Conservation (phyloP, 2,113 vertebrate genomes). For the Oxygymnocypris stewartii region DNA sequence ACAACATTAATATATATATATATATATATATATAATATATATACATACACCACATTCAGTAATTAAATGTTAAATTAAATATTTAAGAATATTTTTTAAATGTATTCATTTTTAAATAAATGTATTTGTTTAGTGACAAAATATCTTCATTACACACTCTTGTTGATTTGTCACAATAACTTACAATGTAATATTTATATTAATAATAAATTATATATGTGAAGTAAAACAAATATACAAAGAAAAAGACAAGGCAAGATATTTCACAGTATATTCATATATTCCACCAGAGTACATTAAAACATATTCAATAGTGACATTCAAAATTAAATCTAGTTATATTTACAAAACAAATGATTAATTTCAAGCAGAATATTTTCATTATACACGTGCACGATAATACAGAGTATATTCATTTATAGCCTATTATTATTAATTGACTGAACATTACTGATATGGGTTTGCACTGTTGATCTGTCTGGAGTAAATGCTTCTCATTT, state of each 20-base stretch:
- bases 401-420: neutral
- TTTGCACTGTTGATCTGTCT: neutral
- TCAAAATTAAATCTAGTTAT: neutral
- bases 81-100: too few species aligned
- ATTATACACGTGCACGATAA: neutral
- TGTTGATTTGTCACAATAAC: neutral
- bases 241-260: neutral
- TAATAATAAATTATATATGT: neutral
- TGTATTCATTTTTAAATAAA: too few species aligned
- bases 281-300: neutral
- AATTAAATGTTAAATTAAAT: too few species aligned
- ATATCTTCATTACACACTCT: neutral
- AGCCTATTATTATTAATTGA: neutral
- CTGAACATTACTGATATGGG: neutral
- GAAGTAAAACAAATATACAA: neutral
- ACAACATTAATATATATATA: too few species aligned
- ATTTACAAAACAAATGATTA: constrained; percentile 11
- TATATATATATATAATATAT: too few species aligned
- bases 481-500: neutral
- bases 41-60: too few species aligned
- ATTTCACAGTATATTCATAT: neutral
- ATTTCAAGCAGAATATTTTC: neutral
- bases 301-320: neutral
- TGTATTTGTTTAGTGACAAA: too few species aligned
- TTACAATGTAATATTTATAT: neutral